Evolutionary conservation across 2,888 invertebrate species (phyloP), one percentile per base, ranked within the genome.

Genomic region (Cyrtodaria siliqua): DNA sequence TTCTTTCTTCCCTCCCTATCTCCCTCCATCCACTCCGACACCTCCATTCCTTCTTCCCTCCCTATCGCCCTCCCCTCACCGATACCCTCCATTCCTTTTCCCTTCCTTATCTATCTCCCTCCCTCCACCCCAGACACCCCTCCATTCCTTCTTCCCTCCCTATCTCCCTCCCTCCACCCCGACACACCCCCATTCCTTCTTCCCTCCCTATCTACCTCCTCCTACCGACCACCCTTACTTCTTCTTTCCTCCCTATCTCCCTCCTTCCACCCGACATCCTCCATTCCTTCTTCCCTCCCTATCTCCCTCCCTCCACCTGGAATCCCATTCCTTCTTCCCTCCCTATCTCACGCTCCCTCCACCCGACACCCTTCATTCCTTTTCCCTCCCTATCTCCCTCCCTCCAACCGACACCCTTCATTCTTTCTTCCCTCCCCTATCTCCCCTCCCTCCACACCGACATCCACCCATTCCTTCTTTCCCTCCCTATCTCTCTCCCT

Each of bases 61-160:
- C 9, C 59, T 40, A 9, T 40, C 20, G 6, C 59, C 33, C 14
- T 14, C 40, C 14, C 40, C 40, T n/a, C n/a, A n/a, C n/a, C n/a
- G n/a, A n/a, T n/a, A n/a, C n/a, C n/a, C n/a, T n/a, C n/a, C n/a
- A n/a, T n/a, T n/a, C n/a, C n/a, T n/a, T n/a, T n/a, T n/a, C n/a
- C n/a, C n/a, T n/a, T n/a, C n/a, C n/a, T n/a, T 40, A 9, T 9
- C 14, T 14, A 9, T 40, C 40, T 14, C 14, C n/a, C 59, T 59
- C n/a, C 38, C 38, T 8, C 59, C 38, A 8, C 59, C 38, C n/a
- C 59, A 38, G 6, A 20, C 38, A 8, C 59, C 38, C n/a, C 59
- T 59, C n/a, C 59, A 38, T 8, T 20, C 38, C n/a, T 40, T 59
- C n/a, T 40, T 59, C n/a, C 59, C n/a, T n/a, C n/a, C n/a, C n/a